These are phyloP conservation scores for Octopus bimaculoides DNA, from an alignment of 1,140 invertebrate genomes.

Conservation along the genomic window DNA sequence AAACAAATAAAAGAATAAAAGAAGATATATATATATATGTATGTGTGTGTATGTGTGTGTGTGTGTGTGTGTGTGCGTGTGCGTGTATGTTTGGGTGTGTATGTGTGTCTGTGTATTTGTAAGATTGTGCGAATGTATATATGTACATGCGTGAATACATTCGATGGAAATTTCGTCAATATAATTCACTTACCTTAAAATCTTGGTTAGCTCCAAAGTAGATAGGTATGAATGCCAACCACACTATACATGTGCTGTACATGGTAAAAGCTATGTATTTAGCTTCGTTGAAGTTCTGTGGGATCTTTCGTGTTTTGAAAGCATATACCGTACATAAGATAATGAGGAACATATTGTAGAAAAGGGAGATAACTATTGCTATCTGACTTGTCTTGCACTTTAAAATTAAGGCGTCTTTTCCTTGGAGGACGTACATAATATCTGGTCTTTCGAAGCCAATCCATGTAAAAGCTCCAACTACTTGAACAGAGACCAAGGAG, in stretches of 20 bases:
- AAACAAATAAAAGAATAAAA: no score
- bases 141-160: not conserved
- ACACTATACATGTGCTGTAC: conserved; percentile 83
- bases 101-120: not conserved
- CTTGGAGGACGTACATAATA: conserved; percentile 33
- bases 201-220: conserved; percentile 63
- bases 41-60: not conserved
- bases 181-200: conserved; percentile 43
- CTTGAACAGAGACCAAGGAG: conserved; percentile 65
- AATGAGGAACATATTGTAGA: conserved; percentile 74
- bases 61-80: not conserved
- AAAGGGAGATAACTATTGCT: conserved; percentile 71
- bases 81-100: not conserved
- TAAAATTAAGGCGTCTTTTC: conserved; percentile 58
- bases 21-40: not conserved
- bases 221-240: conserved; percentile 73
- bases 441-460: conserved; percentile 64
- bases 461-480: conserved; percentile 59
- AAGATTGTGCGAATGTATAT: not conserved
- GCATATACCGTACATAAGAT: conserved; percentile 74
- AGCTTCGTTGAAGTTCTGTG: conserved; percentile 95
- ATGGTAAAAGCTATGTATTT: conserved; percentile 94
- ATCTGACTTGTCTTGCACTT: conserved; percentile 71
- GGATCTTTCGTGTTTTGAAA: conserved; percentile 83
- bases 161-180: not conserved